phyloP scores from a whole-genome alignment of 64 coral and sea anemone species.

The Montipora foliosa region DNA sequence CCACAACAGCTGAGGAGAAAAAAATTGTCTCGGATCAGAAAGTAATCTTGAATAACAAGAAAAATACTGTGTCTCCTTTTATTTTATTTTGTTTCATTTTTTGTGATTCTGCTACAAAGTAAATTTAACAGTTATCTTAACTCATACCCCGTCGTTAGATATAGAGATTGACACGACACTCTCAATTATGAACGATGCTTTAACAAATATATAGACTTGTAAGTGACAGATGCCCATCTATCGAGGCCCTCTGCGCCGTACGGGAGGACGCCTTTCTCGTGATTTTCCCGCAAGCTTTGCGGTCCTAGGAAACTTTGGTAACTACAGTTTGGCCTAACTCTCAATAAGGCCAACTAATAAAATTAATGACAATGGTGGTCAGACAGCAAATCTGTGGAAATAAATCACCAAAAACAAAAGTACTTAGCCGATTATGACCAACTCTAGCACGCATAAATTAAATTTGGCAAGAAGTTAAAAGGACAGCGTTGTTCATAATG shows the following conservation, averaged over 20 bases:
- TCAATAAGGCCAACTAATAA: too few species aligned
- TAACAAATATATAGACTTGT: too few species aligned
- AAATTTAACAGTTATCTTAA: too few species aligned
- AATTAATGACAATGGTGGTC: not conserved
- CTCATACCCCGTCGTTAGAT: not conserved
- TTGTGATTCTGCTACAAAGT: too few species aligned
- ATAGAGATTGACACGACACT: not conserved
- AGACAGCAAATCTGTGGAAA: not conserved
- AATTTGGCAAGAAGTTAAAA: not conserved
- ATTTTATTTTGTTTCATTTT: too few species aligned
- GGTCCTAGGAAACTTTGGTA: not conserved
- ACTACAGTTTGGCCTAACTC: too few species aligned
- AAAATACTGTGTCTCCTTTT: not conserved
- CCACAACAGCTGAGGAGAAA: constrained; percentile 6
- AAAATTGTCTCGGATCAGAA: not conserved
- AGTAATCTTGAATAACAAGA: not conserved
- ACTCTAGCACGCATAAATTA: not conserved
- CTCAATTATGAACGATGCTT: too few species aligned
- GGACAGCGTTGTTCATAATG: not conserved
- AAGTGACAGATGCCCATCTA: too few species aligned
- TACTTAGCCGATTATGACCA: not conserved
- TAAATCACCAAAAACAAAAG: not conserved
- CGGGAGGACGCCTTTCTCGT: not conserved
- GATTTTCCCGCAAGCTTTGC: not conserved
- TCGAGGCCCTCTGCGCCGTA: not conserved